Evolutionary conservation across 2,797 vertebrate genomes (phyloP).

Genomic region (Tarsius wallacei): DNA sequence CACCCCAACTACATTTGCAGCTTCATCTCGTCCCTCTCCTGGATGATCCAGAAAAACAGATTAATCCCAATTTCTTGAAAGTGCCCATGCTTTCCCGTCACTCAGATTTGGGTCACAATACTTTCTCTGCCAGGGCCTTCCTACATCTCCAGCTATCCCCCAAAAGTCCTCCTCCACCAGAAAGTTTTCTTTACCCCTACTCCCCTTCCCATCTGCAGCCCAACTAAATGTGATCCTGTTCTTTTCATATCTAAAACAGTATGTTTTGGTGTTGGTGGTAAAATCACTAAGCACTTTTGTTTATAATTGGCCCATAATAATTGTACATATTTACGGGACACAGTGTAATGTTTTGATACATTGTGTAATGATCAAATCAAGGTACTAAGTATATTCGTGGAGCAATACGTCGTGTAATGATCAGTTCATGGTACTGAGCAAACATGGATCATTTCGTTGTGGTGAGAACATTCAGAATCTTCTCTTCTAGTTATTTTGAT

Average conservation of each 20-base stretch:
- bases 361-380: not conserved
- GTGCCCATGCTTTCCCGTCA: not conserved
- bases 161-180: not conserved
- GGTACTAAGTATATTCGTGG: not conserved
- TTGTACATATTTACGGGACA: not conserved
- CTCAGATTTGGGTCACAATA: not conserved
- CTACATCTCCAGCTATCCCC: not conserved
- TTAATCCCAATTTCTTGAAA: not conserved
- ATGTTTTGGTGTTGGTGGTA: not conserved
- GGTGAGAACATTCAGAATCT: not conserved
- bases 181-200: not conserved
- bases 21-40: not conserved
- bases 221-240: not conserved
- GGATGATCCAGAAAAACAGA: not conserved
- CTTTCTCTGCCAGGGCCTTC: not conserved
- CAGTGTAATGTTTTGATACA: not conserved
- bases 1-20: too few relatives aligned
- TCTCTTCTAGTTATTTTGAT: not conserved
- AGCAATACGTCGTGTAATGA: too few relatives aligned
- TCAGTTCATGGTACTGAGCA: too few relatives aligned
- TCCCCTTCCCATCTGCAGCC: not conserved
- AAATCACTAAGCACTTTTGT: not conserved
- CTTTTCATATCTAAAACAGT: not conserved
- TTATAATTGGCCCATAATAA: not conserved
- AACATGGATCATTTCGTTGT: too few relatives aligned